Evolutionary conservation across 1,140 invertebrate species (phyloP), one percentile per base, ranked within the genome.

Genomic region (Whitmania pigra): DNA sequence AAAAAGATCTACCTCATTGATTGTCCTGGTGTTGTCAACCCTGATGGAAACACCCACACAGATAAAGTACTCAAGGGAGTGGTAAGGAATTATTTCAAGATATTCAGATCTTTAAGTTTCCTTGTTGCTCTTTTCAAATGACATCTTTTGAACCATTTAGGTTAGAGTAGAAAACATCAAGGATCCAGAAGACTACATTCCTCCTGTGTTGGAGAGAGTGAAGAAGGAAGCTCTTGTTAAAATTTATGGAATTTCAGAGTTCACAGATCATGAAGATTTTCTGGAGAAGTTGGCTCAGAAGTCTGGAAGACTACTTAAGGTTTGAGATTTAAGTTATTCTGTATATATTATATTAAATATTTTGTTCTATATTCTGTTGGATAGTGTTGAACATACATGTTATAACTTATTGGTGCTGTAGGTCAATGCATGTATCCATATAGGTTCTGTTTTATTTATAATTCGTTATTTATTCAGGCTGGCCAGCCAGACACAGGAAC

Each of bases 1-100:
- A 88, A 89, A 75, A 86, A 91, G 75, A 98, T 99, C 77, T 99
- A 92, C 79, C 83, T 99, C 6, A 98, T 99, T 75, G 97, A 99
- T 86, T 99, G 96, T 85, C 97, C 97, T 29, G 97, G 96, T 60
- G 89, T 99, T 74, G 97, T 99, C 29, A 96, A 97, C 85, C 93
- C 94, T 18, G 87, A 82, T 57, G 94, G 95, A 83, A 87, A 88
- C 74, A 85, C 85, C 13, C 94, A 97, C 76, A 90, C 90, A 0
- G 94, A 99, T 76, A 94, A 97, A 81, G 94, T 99, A 55, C 83
- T 99, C 0, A 98, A 97, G 78, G 86, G 86, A 71, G 83, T 85
- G 66, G 84, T 85, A 76, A 79, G 83, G 80, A 68, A 43, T 20
- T 73, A 27, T 22, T 53, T 69, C 18, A 20, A 63, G 20, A 25